phyloP scores from a whole-genome alignment of 1,140 invertebrate genomes.

The Zeugodacus cucurbitae region DNA sequence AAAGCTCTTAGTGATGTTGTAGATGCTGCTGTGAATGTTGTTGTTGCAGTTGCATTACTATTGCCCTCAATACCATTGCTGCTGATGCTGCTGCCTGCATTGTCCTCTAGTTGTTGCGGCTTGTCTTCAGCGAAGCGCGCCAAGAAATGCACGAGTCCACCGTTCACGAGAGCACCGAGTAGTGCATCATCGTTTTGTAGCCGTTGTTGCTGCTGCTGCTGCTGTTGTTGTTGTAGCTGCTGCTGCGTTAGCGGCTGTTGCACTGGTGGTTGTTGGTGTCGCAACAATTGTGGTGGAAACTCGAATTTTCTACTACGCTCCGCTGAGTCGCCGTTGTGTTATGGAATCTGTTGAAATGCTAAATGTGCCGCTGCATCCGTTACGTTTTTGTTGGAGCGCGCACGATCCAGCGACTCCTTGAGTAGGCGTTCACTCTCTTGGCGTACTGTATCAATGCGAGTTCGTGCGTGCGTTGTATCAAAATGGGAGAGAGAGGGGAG shows the following conservation, averaged over 20 bases:
- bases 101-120: not conserved
- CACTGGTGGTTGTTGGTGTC: constrained; percentile 4
- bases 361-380: constrained; percentile 50
- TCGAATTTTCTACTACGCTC: constrained; percentile 17
- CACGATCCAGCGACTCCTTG: constrained; percentile 61
- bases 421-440: constrained; percentile 63
- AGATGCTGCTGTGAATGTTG: constrained; percentile 5
- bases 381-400: constrained; percentile 59
- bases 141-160: not conserved
- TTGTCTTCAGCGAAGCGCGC: not conserved
- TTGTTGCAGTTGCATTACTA: constrained; percentile 27
- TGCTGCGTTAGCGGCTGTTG: not conserved
- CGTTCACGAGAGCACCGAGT: not conserved
- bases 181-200: not conserved
- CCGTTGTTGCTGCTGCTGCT: constrained; percentile 3
- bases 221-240: constrained; percentile 5
- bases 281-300: constrained; percentile 8
- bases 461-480: constrained; percentile 3
- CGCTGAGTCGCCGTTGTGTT: constrained; percentile 36
- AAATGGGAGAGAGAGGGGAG: constrained; percentile 38
- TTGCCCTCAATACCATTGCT: not conserved
- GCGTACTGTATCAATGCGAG: constrained; percentile 62
- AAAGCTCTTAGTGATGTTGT: not conserved
- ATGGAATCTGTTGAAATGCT: constrained; percentile 47
- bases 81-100: no score